phyloP scores from a whole-genome alignment of 1,140 invertebrate species.

The Andrena cerasifolii region DNA sequence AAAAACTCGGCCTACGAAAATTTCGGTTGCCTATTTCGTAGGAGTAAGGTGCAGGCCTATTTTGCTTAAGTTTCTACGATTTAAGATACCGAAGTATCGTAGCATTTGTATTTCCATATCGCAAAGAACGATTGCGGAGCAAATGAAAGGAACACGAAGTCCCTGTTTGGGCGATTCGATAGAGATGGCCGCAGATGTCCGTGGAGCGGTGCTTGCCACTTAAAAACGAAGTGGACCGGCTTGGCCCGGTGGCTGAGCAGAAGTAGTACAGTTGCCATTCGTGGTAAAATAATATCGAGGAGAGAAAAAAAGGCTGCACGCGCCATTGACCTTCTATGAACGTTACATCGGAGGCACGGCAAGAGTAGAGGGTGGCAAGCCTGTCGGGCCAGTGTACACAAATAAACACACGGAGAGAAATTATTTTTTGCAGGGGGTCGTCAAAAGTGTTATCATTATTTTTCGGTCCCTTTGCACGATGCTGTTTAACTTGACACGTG shows the following conservation, averaged over 20 bases:
- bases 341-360: slow-evolving; percentile 1
- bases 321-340: slow-evolving; percentile 71
- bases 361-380: slow-evolving; percentile 44
- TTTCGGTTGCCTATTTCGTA: too few species aligned
- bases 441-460: slow-evolving; percentile 15
- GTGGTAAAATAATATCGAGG: slow-evolving; percentile 76
- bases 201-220: slow-evolving; percentile 66
- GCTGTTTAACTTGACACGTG: neutral
- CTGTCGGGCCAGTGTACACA: slow-evolving; percentile 34
- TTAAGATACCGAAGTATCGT: too few species aligned
- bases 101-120: too few species aligned
- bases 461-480: neutral
- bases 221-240: slow-evolving; percentile 76
- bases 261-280: slow-evolving; percentile 79
- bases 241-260: slow-evolving; percentile 52
- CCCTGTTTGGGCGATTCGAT: neutral
- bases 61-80: too few species aligned
- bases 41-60: too few species aligned
- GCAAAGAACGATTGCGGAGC: neutral
- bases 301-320: slow-evolving; percentile 72
- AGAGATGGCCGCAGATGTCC: slow-evolving; percentile 73
- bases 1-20: too few species aligned
- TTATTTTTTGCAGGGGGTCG: slow-evolving; percentile 35
- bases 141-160: neutral
- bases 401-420: slow-evolving; percentile 43